Evolutionary conservation across 2,797 vertebrate species (phyloP), one percentile per base, ranked within the genome.

Genomic region (Ctenopoma multispine): DNA sequence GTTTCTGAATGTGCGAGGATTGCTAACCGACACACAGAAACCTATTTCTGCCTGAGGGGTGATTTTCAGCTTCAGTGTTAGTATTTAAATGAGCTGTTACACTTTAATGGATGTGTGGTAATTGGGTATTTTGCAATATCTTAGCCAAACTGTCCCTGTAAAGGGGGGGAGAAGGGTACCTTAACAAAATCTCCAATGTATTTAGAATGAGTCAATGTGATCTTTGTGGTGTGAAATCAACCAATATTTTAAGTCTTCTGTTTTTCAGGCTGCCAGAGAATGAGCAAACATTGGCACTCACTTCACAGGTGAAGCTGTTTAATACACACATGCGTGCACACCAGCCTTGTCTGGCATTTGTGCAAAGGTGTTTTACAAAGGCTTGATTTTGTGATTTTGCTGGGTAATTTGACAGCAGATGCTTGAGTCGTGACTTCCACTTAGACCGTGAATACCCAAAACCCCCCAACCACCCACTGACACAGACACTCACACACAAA

Each of bases 371-470:
- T 86, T 80, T 80, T 62, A 82, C 80, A 84, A 79, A 85, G 77
- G 66, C 77, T 75, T 63, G 77, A 82, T 84, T 87, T 81, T 84
- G 74, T 63, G 61, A 75, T 79, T 82, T 69, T 62, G 29, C 77
- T 50, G 61, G 63, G 56, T 86, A 81, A 90, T 90, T 89, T 89
- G 80, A 89, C 82, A 90, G 86, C 77, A 87, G 83, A 76, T 85
- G 86, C 84, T 75, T 70, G 65, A 81, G 80, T 90, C 66, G 66
- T 83, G 83, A 89, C 79, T 84, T 80, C 47, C 54, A 78, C 83
- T 82, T 77, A 49, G 65, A 59, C 71, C 6, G 54, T 50, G 50
- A 81, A 84, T 43, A 53, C 61, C 76, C 55, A 61, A 41, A 82
- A 50, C 65, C 60, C 63, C 50, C 27, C 75, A 63, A 40, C 55